Evolutionary conservation across 2,113 vertebrate species (phyloP).

Genomic region (Oreochromis niloticus): DNA sequence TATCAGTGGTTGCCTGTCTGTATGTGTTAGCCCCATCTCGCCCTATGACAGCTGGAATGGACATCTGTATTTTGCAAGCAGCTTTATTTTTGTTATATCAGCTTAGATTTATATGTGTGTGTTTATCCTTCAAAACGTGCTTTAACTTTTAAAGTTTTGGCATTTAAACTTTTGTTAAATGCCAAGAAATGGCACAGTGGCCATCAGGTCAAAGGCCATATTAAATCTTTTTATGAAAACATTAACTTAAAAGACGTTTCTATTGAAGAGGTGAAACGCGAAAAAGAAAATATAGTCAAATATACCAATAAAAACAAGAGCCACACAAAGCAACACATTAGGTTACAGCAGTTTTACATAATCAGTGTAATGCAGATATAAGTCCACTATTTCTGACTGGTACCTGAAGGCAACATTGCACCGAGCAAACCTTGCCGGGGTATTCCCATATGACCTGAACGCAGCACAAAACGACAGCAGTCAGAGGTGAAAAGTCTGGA

Average conservation of each 20-base stretch:
- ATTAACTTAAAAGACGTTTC: not conserved
- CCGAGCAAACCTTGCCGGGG: not conserved
- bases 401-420: slow-evolving; percentile 8
- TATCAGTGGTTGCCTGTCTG: not conserved
- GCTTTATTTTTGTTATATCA: not conserved
- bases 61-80: not conserved
- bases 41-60: not conserved
- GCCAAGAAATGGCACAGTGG: not conserved
- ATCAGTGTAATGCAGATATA: not conserved
- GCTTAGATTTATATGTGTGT: too few species aligned
- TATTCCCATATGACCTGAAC: slow-evolving; percentile 43
- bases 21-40: not conserved
- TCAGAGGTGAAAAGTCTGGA: slow-evolving; percentile 66
- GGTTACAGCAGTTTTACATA: not conserved
- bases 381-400: not conserved
- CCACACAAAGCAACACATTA: not conserved
- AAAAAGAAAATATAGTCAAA: not conserved
- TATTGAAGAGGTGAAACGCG: not conserved
- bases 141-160: not conserved
- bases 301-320: not conserved
- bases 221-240: not conserved
- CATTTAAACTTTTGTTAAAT: not conserved
- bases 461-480: slow-evolving; percentile 56
- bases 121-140: not conserved
- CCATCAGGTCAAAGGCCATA: not conserved